These are phyloP conservation scores for Sternarchorhynchus goeldii DNA, from an alignment of 2,797 vertebrate genomes.

Conservation along the genomic window DNA sequence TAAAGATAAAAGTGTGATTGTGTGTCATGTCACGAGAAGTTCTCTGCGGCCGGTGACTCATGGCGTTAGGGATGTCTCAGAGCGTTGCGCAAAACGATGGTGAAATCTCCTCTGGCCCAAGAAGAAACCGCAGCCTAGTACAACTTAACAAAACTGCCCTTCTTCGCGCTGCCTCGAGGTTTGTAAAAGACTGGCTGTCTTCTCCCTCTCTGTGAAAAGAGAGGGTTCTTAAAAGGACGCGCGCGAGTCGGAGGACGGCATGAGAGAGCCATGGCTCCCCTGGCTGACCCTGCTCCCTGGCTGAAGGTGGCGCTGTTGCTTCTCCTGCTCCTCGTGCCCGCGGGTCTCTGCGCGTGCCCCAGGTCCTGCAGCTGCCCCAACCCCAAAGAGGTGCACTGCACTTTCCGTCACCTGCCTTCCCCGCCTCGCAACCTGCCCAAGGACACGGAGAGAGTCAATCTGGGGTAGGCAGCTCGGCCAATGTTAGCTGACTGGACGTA, in stretches of 20 bases:
- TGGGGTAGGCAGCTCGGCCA: constrained; percentile 56
- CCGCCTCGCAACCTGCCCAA: constrained; percentile 59
- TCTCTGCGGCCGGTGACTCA: constrained; percentile 38
- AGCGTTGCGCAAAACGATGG: constrained; percentile 6
- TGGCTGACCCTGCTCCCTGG: constrained; percentile 49
- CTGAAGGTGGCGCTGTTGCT: constrained; percentile 51
- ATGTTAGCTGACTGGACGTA: not conserved
- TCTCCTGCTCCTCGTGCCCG: constrained; percentile 48
- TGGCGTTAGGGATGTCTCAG: constrained; percentile 26
- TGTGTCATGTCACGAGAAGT: constrained; percentile 14
- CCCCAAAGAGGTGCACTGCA: constrained; percentile 65
- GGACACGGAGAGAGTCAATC: constrained; percentile 62
- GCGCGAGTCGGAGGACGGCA: constrained; percentile 55
- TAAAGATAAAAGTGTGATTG: too few species aligned
- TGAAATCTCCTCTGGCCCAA: not conserved
- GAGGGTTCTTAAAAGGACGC: not conserved
- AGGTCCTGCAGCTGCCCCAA: constrained; percentile 63
- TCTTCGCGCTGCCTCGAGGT: not conserved
- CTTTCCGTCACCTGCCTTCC: constrained; percentile 64
- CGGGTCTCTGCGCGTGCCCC: constrained; percentile 49
- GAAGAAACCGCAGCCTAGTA: not conserved
- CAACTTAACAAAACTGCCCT: not conserved
- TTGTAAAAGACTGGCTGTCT: not conserved
- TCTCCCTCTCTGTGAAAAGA: not conserved
- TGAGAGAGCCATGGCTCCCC: constrained; percentile 60